Conservation (phyloP, 2,888 invertebrate genomes). For the Schrankia costaestrigalis region DNA sequence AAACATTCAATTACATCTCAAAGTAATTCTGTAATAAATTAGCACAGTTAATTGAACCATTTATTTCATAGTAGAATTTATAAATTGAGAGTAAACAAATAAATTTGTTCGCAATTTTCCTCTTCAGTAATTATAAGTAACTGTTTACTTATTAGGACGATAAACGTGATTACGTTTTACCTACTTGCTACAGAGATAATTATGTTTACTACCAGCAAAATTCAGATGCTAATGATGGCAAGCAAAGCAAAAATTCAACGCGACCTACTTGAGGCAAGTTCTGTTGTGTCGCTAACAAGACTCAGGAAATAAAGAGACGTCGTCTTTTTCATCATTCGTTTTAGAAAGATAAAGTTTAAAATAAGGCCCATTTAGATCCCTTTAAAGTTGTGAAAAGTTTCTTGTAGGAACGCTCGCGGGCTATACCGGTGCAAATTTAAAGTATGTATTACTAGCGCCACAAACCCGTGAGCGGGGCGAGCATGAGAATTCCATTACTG, state of each 20-base stretch:
- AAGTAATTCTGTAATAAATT: constrained; percentile 1
- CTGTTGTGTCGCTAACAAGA: constrained; percentile 16
- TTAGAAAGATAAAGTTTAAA: constrained; percentile 47
- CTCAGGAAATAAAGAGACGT: constrained; percentile 17
- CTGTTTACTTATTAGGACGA: not conserved
- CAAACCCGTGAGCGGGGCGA: constrained; percentile 65
- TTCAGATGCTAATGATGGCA: constrained; percentile 6
- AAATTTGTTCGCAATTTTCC: not conserved
- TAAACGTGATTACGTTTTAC: not conserved
- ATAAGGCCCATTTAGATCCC: constrained; percentile 64
- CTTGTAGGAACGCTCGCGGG: constrained; percentile 60
- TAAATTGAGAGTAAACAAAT: not conserved
- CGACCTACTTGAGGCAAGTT: constrained; percentile 14
- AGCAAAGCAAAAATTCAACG: constrained; percentile 9
- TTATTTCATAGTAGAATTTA: not conserved
- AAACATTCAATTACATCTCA: not conserved
- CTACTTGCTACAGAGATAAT: not conserved
- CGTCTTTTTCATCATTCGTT: constrained; percentile 25
- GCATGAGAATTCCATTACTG: constrained; percentile 79
- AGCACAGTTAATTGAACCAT: not conserved
- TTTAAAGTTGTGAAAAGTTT: constrained; percentile 64
- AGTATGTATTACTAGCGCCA: constrained; percentile 72
- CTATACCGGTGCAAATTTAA: constrained; percentile 75
- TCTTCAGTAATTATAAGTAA: constrained; percentile 1
- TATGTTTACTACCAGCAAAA: constrained; percentile 4